Evolutionary conservation across 2,888 invertebrate species (phyloP), one percentile per base, ranked within the genome.

Genomic region (Glaucopsyche alexis): DNA sequence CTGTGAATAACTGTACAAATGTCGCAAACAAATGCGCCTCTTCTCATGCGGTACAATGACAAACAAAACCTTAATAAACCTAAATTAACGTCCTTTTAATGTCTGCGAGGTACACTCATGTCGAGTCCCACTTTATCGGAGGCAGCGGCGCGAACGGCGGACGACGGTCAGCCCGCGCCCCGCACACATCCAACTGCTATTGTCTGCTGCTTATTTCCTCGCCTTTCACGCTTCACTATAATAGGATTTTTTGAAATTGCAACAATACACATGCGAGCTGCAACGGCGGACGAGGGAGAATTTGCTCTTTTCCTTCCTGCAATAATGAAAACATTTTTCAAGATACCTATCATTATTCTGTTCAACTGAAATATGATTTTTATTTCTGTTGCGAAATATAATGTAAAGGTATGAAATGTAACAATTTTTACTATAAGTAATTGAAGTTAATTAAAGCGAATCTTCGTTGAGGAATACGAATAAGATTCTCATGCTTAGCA

Each of bases 241-340:
- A 90, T 90, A 84, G 90, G 89, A 89, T 91, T 91, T 89, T 91
- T 86, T 90, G 88, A 90, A 91, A 92, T 91, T 90, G 90, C 90
- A 88, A 91, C 90, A 90, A 91, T 90, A 89, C 90, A 89, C 86
- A 88, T 84, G 85, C 85, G 84, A 83, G 87, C 29, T 29, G 29
- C 86, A 84, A 83, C 83, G 83, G 82, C 82, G 79, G 76, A 75
- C 78, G 79, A 80, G 82, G 82, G 84, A 85, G 84, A 85, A 85
- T 88, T 84, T 83, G 82, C 82, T 84, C 82, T 84, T 83, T 82
- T 85, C 83, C 81, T 80, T 69, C 69, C 69, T 69, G 38, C 69
- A 69, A 49, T 69, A 69, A 69, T 69, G 69, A 69, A 69, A 69
- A 69, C 69, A 69, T 69, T 69, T 69, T 69, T 69, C 49, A 69